phyloP scores from a whole-genome alignment of 2,797 vertebrate genomes.

The Coccyzus lansbergi region DNA sequence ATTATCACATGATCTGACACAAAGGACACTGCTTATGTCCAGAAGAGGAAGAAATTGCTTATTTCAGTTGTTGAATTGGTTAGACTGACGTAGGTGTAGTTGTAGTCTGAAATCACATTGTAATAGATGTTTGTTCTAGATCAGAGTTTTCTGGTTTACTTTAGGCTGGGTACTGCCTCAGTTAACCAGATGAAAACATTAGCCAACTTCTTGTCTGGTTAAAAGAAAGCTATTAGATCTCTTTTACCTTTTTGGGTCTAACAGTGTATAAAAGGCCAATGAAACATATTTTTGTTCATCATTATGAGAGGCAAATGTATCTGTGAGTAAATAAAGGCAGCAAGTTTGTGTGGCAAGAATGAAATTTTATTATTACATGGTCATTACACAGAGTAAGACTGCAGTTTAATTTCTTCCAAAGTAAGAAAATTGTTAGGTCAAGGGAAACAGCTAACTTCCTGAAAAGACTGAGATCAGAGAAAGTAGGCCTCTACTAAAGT shows the following conservation, averaged over 20 bases:
- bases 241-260: background rate
- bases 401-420: constrained; percentile 36
- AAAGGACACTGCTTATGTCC: background rate
- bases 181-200: background rate
- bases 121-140: background rate
- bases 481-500: background rate
- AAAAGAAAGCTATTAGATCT: background rate
- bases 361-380: background rate
- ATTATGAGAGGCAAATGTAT: background rate
- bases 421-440: constrained; percentile 42
- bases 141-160: background rate
- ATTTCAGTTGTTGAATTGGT: background rate
- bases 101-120: background rate
- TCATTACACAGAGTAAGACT: background rate
- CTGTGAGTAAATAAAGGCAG: constrained; percentile 8
- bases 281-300: background rate
- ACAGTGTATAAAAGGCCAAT: background rate
- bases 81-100: background rate
- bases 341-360: background rate
- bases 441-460: background rate
- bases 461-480: constrained; percentile 28
- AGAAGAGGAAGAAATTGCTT: background rate
- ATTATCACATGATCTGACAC: background rate
- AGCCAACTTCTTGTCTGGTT: background rate
- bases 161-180: background rate